A percentile compares a stretch with the other conserved stretches of the same genome.
These are phyloP conservation scores for Trissolcus basalis DNA, from an alignment of 1,140 invertebrate species.

Conservation along the genomic window DNA sequence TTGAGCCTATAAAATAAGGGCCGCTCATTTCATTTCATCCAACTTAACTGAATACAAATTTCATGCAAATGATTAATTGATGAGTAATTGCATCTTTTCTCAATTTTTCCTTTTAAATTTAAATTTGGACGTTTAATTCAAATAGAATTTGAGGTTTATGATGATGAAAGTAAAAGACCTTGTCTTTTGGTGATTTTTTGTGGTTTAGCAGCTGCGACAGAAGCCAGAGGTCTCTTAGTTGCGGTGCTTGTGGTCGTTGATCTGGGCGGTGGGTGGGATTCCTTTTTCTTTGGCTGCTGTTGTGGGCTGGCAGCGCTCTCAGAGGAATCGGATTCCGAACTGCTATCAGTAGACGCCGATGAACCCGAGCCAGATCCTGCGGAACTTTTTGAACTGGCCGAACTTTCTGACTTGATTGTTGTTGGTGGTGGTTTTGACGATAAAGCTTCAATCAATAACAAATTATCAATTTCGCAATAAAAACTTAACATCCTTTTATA, in stretches of 20 bases:
- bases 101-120: not conserved
- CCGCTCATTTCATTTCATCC: not conserved
- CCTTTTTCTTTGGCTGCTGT: conserved; percentile 69
- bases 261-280: conserved; percentile 60
- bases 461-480: not conserved
- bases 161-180: conserved; percentile 55
- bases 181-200: conserved; percentile 71
- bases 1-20: conserved; percentile 48
- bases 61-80: no score
- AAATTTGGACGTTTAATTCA: not conserved
- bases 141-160: not conserved
- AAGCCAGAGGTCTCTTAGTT: conserved; percentile 73
- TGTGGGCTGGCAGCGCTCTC: conserved; percentile 70
- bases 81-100: no score
- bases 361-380: conserved; percentile 70
- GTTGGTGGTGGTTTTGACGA: conserved; percentile 31
- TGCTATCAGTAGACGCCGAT: conserved; percentile 72
- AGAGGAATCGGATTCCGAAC: conserved; percentile 75
- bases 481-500: no score
- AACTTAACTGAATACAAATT: no score
- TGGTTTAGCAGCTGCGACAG: conserved; percentile 71
- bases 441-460: conserved; percentile 25
- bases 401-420: conserved; percentile 72
- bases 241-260: conserved; percentile 62
- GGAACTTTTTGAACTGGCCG: conserved; percentile 73